These are phyloP conservation scores for Camelus dromedarius DNA, from an alignment of 2,113 vertebrate genomes.

Conservation along the genomic window DNA sequence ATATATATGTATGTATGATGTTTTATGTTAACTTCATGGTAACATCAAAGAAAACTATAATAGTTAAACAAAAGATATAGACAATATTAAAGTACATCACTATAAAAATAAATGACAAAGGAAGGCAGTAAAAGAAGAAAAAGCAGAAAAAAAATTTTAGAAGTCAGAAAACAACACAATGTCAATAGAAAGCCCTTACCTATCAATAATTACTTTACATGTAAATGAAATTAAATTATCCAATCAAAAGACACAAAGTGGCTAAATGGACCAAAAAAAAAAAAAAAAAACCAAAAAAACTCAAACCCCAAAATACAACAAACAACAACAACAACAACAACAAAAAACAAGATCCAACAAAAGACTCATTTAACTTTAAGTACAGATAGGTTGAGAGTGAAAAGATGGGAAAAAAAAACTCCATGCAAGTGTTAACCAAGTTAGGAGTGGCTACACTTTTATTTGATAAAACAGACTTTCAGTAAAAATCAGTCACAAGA, in stretches of 20 bases:
- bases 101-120: not conserved
- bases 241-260: not conserved
- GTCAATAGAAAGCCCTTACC: not conserved
- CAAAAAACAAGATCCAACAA: not conserved
- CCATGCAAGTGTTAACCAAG: not conserved
- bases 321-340: too few relatives aligned
- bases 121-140: not conserved
- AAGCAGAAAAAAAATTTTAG: not conserved
- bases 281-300: too few relatives aligned
- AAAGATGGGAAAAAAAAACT: not conserved
- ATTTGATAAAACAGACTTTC: not conserved
- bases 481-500: not conserved
- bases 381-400: not conserved
- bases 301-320: too few relatives aligned
- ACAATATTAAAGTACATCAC: not conserved
- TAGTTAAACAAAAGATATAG: not conserved
- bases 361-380: not conserved
- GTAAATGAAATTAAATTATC: not conserved
- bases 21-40: not conserved
- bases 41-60: not conserved
- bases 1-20: not conserved
- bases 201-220: not conserved
- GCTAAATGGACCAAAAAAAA: not conserved
- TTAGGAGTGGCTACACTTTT: not conserved
- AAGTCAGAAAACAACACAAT: not conserved